Base-by-base conservation (phyloP, 2,797 vertebrate genomes). In the Takifugu rubripes region DNA sequence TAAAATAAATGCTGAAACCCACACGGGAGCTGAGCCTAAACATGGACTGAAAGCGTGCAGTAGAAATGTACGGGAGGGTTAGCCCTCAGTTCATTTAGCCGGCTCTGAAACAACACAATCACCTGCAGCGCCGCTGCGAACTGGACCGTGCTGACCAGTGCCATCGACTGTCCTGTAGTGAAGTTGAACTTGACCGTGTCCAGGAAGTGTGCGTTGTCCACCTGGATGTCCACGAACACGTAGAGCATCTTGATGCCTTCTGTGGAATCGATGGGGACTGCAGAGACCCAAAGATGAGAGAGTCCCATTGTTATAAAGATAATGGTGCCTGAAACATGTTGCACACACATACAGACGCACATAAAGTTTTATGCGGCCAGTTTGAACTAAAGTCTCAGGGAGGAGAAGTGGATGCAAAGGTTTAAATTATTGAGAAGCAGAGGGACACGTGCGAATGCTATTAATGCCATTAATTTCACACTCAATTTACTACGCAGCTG, bases 141-240 rank as follows among this genome's bases (percentile, higher is more conserved):
- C 90, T 99, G 97, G 88, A 98, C 94, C 59, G 97, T 99, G 93
- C 97, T 98, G 89, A 99, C 95, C 0, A 99, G 91, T 1, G 94
- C 95, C 67, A 99, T 87, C 1, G 89, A 87, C n/a, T 88, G 84
- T 74, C 91, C 93, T 0, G 70, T 67, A 3, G 88, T 5, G 27
- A 99, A 96, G 90, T 96, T 98, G 86, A 96, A 94, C 75, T 90
- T 92, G 81, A 99, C 64, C 1, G 95, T 96, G 84, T 98, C 94
- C 29, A 99, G 86, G 55, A 99, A 94, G 90, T 99, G 97, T 17
- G 90, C 78, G 0, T 94, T 92, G 84, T 99, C 96, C 44, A 98
- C 94, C 90, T 95, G 94, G 85, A 99, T 97, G 68, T 99, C 96
- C 82, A 99, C 97, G 8, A 99, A 99, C 74, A 99, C 93, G 1